These are phyloP conservation scores for Sakesphorus luctuosus DNA, from an alignment of 2,113 vertebrate genomes.

Conservation along the genomic window DNA sequence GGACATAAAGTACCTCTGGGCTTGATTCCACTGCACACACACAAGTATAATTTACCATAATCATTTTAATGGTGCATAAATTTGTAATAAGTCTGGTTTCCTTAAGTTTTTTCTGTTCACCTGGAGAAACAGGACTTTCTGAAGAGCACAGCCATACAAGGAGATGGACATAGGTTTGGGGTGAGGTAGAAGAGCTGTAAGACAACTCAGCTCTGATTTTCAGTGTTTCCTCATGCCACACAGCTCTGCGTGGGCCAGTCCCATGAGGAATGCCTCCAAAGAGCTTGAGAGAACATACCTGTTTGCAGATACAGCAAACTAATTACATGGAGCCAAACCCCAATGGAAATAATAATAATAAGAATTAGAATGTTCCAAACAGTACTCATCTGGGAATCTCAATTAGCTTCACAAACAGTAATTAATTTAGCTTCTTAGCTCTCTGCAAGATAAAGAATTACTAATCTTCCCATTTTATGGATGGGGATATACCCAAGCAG, in stretches of 20 bases:
- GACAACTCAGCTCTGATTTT: background rate
- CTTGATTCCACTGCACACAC: background rate
- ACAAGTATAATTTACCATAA: background rate
- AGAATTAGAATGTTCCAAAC: constrained; percentile 35
- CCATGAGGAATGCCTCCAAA: background rate
- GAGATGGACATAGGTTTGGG: background rate
- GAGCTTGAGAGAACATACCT: background rate
- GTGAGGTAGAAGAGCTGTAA: background rate
- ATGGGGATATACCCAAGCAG: background rate
- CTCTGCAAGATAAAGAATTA: constrained; percentile 2
- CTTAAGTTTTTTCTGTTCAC: background rate
- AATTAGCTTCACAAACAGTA: constrained; percentile 50
- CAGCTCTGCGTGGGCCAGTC: background rate
- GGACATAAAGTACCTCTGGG: background rate
- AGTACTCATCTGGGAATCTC: constrained; percentile 44
- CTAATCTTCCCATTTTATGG: constrained; percentile 8
- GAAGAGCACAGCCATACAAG: background rate
- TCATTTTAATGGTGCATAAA: background rate
- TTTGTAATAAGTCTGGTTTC: background rate
- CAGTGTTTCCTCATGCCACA: background rate
- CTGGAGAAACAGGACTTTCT: background rate
- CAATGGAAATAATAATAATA: constrained; percentile 46
- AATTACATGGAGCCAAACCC: constrained; percentile 37
- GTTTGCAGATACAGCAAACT: constrained; percentile 17
- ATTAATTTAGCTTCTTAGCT: constrained; percentile 57